Evolutionary conservation across 2,797 vertebrate genomes (phyloP).

Genomic region (Anguilla obscura): DNA sequence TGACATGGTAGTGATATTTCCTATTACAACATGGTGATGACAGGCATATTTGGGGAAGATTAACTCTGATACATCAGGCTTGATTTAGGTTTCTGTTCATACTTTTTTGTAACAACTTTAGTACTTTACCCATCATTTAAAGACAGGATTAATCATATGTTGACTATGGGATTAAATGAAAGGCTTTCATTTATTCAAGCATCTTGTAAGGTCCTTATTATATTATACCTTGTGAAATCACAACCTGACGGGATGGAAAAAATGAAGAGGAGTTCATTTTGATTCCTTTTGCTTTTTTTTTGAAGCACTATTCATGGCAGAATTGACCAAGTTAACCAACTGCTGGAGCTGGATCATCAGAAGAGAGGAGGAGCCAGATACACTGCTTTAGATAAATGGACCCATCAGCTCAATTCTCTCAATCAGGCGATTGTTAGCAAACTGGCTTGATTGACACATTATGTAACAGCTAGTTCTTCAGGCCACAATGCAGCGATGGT

Average conservation of each 20-base stretch:
- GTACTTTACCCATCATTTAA: neutral
- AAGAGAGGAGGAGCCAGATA: slow-evolving; percentile 98
- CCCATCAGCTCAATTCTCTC: slow-evolving; percentile 98
- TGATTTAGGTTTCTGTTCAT: neutral
- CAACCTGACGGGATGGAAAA: neutral
- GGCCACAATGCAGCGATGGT: slow-evolving; percentile 74
- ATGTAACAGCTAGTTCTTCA: slow-evolving; percentile 69
- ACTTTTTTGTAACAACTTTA: neutral
- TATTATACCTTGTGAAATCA: neutral
- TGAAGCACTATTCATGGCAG: slow-evolving; percentile 96
- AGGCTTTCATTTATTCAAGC: neutral
- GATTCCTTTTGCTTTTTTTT: slow-evolving; percentile 27
- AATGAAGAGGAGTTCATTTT: neutral
- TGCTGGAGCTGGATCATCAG: slow-evolving; percentile 98
- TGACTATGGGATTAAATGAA: neutral
- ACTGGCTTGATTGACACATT: slow-evolving; percentile 88
- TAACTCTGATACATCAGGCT: neutral
- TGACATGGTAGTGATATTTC: neutral
- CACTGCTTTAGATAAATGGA: slow-evolving; percentile 99
- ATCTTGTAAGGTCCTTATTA: neutral
- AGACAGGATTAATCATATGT: neutral
- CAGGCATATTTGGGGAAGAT: neutral
- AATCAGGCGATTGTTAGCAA: slow-evolving; percentile 99
- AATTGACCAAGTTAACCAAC: slow-evolving; percentile 99
- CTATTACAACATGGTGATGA: neutral